These are phyloP conservation scores for Ptilonorhynchus violaceus DNA, from an alignment of 2,113 vertebrate genomes.

Conservation along the genomic window DNA sequence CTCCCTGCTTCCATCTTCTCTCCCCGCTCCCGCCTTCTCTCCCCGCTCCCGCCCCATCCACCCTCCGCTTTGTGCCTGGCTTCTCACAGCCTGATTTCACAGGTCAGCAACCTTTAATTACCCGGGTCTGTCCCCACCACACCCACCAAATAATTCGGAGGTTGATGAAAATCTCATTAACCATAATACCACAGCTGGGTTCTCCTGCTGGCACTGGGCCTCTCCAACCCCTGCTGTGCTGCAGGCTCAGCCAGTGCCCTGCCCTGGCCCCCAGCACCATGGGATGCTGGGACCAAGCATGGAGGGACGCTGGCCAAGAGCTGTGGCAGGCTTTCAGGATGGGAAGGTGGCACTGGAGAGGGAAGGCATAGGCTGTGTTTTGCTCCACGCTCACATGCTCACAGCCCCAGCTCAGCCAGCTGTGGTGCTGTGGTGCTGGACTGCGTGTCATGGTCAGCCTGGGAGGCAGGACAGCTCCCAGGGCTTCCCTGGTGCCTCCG, in stretches of 20 bases:
- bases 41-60: neutral
- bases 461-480: neutral
- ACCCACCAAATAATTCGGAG: neutral
- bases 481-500: accelerated
- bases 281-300: neutral
- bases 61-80: accelerated
- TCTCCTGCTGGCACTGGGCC: neutral
- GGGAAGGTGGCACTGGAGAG: neutral
- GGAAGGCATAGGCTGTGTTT: neutral
- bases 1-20: neutral
- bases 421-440: neutral
- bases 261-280: neutral
- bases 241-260: neutral
- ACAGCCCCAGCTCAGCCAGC: neutral
- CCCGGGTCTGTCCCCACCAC: neutral
- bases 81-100: slow-evolving; percentile 56
- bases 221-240: accelerated
- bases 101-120: slow-evolving; percentile 68
- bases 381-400: accelerated
- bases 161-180: slow-evolving; percentile 66
- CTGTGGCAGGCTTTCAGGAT: neutral
- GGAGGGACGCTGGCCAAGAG: neutral
- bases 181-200: neutral
- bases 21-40: neutral
- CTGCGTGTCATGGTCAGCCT: accelerated